A percentile compares a stretch with the other conserved stretches of the same genome.
phyloP scores from a whole-genome alignment of 2,797 vertebrate genomes.

The Gallinago stenura region DNA sequence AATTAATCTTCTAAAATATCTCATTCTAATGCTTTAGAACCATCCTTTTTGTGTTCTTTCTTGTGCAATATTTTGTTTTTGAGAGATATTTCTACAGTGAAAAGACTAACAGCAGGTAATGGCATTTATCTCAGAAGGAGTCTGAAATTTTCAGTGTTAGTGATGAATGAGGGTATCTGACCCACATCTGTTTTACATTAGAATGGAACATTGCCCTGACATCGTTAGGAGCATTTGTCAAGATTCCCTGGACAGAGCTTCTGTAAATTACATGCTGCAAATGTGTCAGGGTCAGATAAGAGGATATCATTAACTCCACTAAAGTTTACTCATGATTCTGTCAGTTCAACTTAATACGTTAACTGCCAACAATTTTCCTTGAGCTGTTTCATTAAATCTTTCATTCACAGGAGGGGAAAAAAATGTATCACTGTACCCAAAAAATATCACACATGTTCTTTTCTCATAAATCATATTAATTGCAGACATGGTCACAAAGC shows the following conservation, averaged over 20 bases:
- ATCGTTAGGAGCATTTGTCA: conserved; percentile 88
- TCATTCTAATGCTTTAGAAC: neutral
- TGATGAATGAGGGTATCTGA: conserved; percentile 89
- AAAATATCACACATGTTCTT: conserved; percentile 76
- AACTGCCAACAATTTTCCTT: conserved; percentile 73
- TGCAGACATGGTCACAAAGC: conserved; percentile 79
- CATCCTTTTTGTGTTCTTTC: neutral
- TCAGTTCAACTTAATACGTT: conserved; percentile 77
- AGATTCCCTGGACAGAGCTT: conserved; percentile 88
- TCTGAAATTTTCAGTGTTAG: conserved; percentile 73
- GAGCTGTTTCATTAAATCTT: conserved; percentile 79
- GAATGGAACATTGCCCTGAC: conserved; percentile 85
- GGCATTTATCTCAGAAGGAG: conserved; percentile 78
- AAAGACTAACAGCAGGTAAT: conserved; percentile 82
- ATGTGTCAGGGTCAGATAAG: conserved; percentile 90
- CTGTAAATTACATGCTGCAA: conserved; percentile 92
- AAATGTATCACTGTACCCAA: conserved; percentile 34
- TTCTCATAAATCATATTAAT: conserved; percentile 83
- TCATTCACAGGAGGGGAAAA: conserved; percentile 69
- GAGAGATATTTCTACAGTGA: conserved; percentile 49
- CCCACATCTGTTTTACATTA: conserved; percentile 92
- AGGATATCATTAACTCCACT: conserved; percentile 83
- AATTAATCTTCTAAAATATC: neutral
- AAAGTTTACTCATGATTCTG: conserved; percentile 81
- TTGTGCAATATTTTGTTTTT: neutral